These are phyloP conservation scores for Scaptomyza caliginosa DNA, from an alignment of 2,888 invertebrate genomes.

Conservation along the genomic window DNA sequence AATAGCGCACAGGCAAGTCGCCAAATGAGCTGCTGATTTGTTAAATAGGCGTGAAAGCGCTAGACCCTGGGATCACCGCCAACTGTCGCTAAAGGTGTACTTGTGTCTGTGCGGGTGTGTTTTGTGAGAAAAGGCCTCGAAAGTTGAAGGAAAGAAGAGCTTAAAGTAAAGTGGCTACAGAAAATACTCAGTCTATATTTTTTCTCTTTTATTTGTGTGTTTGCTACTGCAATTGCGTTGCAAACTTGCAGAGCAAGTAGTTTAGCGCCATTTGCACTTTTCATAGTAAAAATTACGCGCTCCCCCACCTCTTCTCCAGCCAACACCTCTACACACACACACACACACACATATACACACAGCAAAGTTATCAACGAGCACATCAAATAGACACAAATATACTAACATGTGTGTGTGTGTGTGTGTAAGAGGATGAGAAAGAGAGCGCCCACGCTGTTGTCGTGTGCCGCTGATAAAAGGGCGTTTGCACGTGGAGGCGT, in stretches of 20 bases:
- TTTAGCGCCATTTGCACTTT: constrained; percentile 79
- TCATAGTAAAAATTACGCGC: constrained; percentile 76
- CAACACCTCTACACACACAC: constrained; percentile 16
- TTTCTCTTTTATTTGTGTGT: constrained; percentile 17
- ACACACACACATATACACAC: constrained; percentile 27
- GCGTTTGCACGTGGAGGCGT: constrained; percentile 38
- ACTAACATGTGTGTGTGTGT: constrained; percentile 20
- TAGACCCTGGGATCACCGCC: constrained; percentile 59
- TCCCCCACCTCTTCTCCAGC: neutral
- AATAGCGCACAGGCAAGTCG: constrained; percentile 42
- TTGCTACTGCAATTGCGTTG: constrained; percentile 69
- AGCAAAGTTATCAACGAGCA: constrained; percentile 68
- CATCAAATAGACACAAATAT: constrained; percentile 40
- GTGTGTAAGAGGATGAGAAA: neutral
- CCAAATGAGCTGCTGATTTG: constrained; percentile 78
- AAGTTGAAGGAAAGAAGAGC: constrained; percentile 46
- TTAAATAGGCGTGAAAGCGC: constrained; percentile 69
- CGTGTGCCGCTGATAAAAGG: constrained; percentile 40
- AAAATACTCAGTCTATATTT: constrained; percentile 37
- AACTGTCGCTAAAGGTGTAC: constrained; percentile 42
- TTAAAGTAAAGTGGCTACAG: constrained; percentile 46
- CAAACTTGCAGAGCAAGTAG: constrained; percentile 77
- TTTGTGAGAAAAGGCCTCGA: constrained; percentile 56
- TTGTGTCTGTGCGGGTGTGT: neutral
- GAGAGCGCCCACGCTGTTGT: constrained; percentile 16